A percentile compares a stretch with the other conserved stretches of the same genome.
Evolutionary conservation across 2,113 vertebrate species (phyloP).

Genomic region (human): DNA sequence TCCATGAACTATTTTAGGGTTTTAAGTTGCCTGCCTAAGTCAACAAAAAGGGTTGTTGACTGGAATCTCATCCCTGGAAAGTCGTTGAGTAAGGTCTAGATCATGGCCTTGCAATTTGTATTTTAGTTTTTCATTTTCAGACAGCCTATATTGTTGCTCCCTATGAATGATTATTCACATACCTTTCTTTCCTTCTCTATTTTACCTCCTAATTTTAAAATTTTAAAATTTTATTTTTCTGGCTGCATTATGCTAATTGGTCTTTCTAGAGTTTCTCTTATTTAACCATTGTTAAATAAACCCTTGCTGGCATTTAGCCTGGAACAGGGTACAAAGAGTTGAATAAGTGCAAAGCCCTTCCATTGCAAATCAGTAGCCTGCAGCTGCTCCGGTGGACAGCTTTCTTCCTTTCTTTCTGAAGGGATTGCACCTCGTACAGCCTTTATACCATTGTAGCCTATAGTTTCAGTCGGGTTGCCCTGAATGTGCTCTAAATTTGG

Average conservation of each 20-base stretch:
- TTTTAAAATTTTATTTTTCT: not conserved
- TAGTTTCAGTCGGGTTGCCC: not conserved
- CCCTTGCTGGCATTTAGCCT: not conserved
- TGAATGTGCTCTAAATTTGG: too few species aligned
- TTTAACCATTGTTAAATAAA: not conserved
- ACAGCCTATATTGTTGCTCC: not conserved
- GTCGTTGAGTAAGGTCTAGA: not conserved
- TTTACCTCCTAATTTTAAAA: not conserved
- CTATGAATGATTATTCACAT: not conserved
- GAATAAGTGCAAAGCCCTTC: not conserved
- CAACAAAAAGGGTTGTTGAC: not conserved
- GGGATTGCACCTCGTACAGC: rapidly evolving
- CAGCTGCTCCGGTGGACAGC: not conserved
- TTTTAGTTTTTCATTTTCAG: not conserved
- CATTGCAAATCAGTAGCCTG: not conserved
- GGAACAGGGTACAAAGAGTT: not conserved
- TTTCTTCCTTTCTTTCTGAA: not conserved
- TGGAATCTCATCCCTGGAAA: not conserved
- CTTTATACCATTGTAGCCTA: rapidly evolving
- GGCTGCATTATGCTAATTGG: not conserved
- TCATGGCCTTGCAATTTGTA: not conserved
- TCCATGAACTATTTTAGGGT: constrained; percentile 9
- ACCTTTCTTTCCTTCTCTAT: not conserved
- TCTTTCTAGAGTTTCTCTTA: not conserved
- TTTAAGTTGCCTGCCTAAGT: constrained; percentile 37